Conservation (phyloP, 2,888 invertebrate genomes). For the Polyommatus icarus region DNA sequence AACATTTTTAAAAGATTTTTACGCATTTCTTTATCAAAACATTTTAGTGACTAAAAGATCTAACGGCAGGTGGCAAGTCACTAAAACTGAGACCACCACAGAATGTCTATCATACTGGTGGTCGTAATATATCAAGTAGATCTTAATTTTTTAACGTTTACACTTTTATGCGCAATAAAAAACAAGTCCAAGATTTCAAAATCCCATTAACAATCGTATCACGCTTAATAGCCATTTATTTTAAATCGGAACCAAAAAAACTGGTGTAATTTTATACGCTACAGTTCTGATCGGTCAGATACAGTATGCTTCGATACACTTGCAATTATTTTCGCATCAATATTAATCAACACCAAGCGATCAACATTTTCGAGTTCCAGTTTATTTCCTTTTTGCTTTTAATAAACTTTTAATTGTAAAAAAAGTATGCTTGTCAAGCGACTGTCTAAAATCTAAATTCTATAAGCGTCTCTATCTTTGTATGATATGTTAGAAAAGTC, state of each 20-base stretch:
- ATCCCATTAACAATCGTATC: slow-evolving; percentile 5
- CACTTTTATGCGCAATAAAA: slow-evolving; percentile 10
- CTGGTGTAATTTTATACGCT: slow-evolving; percentile 7
- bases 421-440: too few relatives aligned
- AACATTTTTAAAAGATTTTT: not conserved
- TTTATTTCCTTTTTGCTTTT: too few relatives aligned
- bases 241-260: slow-evolving; percentile 6
- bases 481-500: too few relatives aligned
- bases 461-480: too few relatives aligned
- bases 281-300: not conserved
- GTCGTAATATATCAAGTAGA: not conserved
- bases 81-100: not conserved
- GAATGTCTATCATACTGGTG: not conserved
- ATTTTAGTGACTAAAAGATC: not conserved
- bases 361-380: too few relatives aligned
- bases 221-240: slow-evolving; percentile 13
- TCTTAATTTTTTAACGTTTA: not conserved
- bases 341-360: not conserved
- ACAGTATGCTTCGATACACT: slow-evolving; percentile 1
- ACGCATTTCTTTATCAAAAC: not conserved
- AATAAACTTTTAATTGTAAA: too few relatives aligned
- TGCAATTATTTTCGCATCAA: slow-evolving; percentile 13
- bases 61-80: not conserved
- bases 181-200: not conserved
- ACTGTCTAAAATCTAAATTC: too few relatives aligned